These are phyloP conservation scores for Blera fallax DNA, from an alignment of 2,888 invertebrate species.

Conservation along the genomic window DNA sequence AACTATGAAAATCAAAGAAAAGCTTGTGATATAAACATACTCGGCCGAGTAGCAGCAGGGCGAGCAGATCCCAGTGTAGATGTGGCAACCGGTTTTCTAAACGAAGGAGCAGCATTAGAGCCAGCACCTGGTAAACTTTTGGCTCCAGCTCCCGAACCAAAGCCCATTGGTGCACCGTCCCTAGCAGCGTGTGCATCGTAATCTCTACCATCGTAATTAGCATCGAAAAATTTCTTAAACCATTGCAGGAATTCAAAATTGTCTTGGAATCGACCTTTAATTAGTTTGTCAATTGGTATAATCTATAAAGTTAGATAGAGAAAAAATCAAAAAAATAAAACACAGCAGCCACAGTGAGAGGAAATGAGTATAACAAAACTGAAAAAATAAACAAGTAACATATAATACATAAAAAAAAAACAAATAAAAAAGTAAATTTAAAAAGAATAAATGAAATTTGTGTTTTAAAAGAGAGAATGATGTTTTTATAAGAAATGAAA, in stretches of 20 bases:
- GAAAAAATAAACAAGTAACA: conserved; percentile 65
- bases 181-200: conserved; percentile 95
- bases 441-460: conserved; percentile 59
- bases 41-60: conserved; percentile 78
- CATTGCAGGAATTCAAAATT: conserved; percentile 99
- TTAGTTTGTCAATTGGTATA: conserved; percentile 85
- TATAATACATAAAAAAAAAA: conserved; percentile 47
- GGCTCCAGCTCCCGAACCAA: conserved; percentile 83
- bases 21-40: conserved; percentile 76
- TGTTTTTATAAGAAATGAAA: not conserved
- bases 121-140: conserved; percentile 79
- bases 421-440: conserved; percentile 53
- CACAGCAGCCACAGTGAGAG: conserved; percentile 41
- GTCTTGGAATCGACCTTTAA: conserved; percentile 99
- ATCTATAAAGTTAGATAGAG: conserved; percentile 78
- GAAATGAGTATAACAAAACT: conserved; percentile 19
- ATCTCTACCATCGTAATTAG: conserved; percentile 97
- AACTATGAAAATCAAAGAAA: conserved; percentile 12
- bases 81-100: conserved; percentile 76
- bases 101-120: conserved; percentile 73
- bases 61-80: conserved; percentile 73
- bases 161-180: conserved; percentile 92
- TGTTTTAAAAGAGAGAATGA: conserved; percentile 72
- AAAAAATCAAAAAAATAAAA: conserved; percentile 73
- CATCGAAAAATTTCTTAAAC: conserved; percentile 99